Base-by-base conservation (phyloP, 2,888 invertebrate genomes). In the Aelia acuminata region DNA sequence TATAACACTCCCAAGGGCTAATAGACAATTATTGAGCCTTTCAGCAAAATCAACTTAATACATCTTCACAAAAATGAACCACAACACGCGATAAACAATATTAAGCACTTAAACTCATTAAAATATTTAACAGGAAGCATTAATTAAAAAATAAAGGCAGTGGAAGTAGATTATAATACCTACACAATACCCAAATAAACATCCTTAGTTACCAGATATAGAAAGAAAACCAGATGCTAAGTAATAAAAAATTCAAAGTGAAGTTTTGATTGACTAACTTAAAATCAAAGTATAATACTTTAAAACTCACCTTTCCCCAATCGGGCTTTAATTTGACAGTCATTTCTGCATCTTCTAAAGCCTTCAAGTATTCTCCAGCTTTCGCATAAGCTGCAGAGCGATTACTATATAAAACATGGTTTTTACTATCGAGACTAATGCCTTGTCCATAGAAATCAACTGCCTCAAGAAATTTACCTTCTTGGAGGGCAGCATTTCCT, bases 341-440 rank as follows among this genome's bases (percentile, higher is more conserved):
- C 92, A 95, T 95, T 90, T 97, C 96, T 0, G 98, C 98, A 93
- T 98, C 98, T 90, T 95, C 94, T 48, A 98, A 92, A 0, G 98
- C 97, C 89, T 95, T 94, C 3, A 93, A 92, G 91, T 95, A 98
- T 90, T 96, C 94, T 43, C 94, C 95, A 84, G 95, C 94, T 93
- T 97, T 98, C 1, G 97, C 96, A 91, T 96, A 95, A 11, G 98
- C 98, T 11, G 98, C 98, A 0, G 98, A 98, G 88, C 98, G 94
- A 93, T 98, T 98, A 91, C 98, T 98, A 91, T 94, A 98, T 43
- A 98, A 93, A 91, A 98, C 97, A 93, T 98, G 97, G 93, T 98
- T 98, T 57, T 93, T 94, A 0, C 93, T 93, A 92, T 98, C 98
- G 89, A 97, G 92, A 22, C 93, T 93, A 90, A 98, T 97, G 10